phyloP scores from a whole-genome alignment of 1,140 invertebrate species.

The Aphidius gifuensis region DNA sequence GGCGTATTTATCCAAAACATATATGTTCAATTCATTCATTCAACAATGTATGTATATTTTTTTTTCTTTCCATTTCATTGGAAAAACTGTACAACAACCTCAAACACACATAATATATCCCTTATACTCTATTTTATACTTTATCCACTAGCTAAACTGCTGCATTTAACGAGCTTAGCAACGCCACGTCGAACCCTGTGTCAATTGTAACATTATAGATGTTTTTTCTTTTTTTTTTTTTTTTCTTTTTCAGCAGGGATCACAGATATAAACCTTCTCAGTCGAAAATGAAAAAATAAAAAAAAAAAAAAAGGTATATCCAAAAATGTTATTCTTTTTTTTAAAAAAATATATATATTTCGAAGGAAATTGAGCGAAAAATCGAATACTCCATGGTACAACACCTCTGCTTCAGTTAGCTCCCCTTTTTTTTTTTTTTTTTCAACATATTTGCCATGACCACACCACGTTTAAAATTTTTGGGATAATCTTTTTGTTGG shows the following conservation, averaged over 20 bases:
- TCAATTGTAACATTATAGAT: slow-evolving; percentile 2
- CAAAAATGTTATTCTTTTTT: slow-evolving; percentile 9
- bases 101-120: no score
- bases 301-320: slow-evolving; percentile 12
- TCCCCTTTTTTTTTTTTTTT: slow-evolving; percentile 11
- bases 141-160: slow-evolving; percentile 15
- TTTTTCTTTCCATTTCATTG: no score
- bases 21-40: no score
- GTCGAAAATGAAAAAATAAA: not conserved
- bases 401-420: slow-evolving; percentile 26
- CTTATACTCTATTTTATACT: no score
- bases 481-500: slow-evolving; percentile 25
- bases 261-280: not conserved
- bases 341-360: slow-evolving; percentile 31
- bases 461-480: slow-evolving; percentile 18
- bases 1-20: no score
- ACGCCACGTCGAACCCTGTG: slow-evolving; percentile 13
- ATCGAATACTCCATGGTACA: slow-evolving; percentile 42
- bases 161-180: slow-evolving; percentile 31
- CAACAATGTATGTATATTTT: no score
- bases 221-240: not conserved
- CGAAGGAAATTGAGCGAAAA: slow-evolving; percentile 47
- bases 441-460: slow-evolving; percentile 7
- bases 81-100: no score
- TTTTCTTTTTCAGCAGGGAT: slow-evolving; percentile 8